Evolutionary conservation across 2,888 invertebrate genomes (phyloP).

Genomic region (Lasioglossum malachurum): DNA sequence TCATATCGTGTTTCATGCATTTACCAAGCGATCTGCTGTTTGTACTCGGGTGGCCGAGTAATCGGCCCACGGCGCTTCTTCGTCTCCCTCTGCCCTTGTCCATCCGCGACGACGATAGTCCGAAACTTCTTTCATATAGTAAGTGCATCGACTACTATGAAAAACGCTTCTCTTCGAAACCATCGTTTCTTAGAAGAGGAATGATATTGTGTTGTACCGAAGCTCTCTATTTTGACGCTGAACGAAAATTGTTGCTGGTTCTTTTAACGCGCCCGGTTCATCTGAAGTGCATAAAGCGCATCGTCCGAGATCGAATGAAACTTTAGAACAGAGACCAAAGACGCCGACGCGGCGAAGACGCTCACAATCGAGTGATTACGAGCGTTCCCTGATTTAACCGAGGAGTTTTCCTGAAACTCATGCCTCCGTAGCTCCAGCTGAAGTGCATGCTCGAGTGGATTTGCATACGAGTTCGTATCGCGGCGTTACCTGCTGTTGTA

Average conservation of each 20-base stretch:
- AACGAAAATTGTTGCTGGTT: too few relatives aligned
- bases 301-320: neutral
- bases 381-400: conserved; percentile 74
- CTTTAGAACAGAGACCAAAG: neutral
- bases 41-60: conserved; percentile 79
- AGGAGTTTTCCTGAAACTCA: conserved; percentile 75
- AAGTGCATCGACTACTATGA: neutral
- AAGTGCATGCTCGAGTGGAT: conserved; percentile 78
- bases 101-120: conserved; percentile 60
- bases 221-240: too few relatives aligned
- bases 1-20: conserved; percentile 83
- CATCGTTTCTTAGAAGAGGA: too few relatives aligned
- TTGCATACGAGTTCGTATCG: conserved; percentile 82
- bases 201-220: too few relatives aligned
- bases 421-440: conserved; percentile 60
- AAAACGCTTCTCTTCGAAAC: too few relatives aligned
- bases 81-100: conserved; percentile 59
- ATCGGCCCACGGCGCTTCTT: conserved; percentile 76
- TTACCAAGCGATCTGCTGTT: conserved; percentile 76
- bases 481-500: conserved; percentile 73
- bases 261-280: neutral
- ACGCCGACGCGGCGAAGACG: conserved; percentile 36
- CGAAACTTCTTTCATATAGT: conserved; percentile 9
- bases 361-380: conserved; percentile 56
- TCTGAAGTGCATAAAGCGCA: neutral